Evolutionary conservation across 2,113 vertebrate species (phyloP).

Genomic region (Lagenorhynchus albirostris): DNA sequence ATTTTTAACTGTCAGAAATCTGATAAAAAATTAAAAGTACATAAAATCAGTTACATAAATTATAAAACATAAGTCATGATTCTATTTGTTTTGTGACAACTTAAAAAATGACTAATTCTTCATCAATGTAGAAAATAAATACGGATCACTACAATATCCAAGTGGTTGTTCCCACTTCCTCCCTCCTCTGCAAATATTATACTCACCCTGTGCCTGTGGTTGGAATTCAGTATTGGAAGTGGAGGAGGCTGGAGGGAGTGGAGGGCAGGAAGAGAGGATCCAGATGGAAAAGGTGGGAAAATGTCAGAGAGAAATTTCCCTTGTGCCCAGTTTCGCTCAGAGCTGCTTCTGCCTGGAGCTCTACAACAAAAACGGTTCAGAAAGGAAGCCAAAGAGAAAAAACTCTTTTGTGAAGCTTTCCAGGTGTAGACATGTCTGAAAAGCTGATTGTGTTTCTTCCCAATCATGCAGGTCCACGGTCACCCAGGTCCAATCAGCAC

Average conservation of each 20-base stretch:
- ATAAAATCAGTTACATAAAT: constrained; percentile 40
- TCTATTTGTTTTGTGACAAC: constrained; percentile 54
- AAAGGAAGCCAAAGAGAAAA: constrained; percentile 31
- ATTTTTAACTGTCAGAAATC: constrained; percentile 46
- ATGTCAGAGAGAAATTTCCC: constrained; percentile 44
- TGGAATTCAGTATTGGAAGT: neutral
- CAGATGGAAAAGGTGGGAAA: constrained; percentile 20
- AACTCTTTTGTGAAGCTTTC: constrained; percentile 3
- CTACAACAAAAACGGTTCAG: constrained; percentile 3
- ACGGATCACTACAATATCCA: neutral
- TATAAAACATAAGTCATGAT: constrained; percentile 41
- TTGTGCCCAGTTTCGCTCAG: constrained; percentile 2
- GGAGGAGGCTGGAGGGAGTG: neutral
- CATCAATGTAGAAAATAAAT: constrained; percentile 44
- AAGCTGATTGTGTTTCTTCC: constrained; percentile 8
- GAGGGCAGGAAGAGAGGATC: neutral
- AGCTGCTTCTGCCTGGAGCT: constrained; percentile 38
- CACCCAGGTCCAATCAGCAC: neutral
- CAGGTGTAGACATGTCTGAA: constrained; percentile 28
- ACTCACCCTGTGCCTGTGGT: neutral
- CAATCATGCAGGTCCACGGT: neutral
- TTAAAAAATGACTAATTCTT: constrained; percentile 29
- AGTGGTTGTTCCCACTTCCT: neutral
- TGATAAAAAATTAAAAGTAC: constrained; percentile 35
- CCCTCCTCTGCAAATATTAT: neutral